These are phyloP conservation scores for Aviceda subcristata DNA, from an alignment of 2,113 vertebrate genomes.

Conservation along the genomic window DNA sequence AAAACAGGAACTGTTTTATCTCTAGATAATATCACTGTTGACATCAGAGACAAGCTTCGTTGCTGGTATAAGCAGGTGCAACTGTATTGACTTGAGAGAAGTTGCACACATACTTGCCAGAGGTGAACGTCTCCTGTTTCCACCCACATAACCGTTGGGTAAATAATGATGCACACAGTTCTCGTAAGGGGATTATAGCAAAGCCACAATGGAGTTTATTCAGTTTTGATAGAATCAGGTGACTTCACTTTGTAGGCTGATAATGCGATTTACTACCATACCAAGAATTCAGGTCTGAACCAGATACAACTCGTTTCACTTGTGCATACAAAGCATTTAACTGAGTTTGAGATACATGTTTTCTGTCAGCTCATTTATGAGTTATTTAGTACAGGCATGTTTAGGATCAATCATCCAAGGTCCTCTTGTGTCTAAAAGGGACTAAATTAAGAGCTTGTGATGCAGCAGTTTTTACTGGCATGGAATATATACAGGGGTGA, in stretches of 20 bases:
- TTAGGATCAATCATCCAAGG: not conserved
- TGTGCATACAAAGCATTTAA: not conserved
- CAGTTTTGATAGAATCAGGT: conserved; percentile 53
- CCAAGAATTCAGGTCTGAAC: not conserved
- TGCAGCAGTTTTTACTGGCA: conserved; percentile 54
- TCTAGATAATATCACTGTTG: conserved; percentile 19
- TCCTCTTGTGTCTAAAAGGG: not conserved
- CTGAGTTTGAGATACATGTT: not conserved
- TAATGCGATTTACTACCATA: conserved; percentile 16
- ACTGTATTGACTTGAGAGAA: not conserved
- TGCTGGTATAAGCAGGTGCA: conserved; percentile 30
- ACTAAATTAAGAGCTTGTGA: conserved; percentile 51
- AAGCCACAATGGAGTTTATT: conserved; percentile 56
- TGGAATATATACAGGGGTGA: conserved; percentile 6
- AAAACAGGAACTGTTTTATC: conserved; percentile 28
- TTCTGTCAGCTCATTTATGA: not conserved
- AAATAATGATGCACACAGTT: conserved; percentile 53
- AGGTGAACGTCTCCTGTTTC: conserved; percentile 28
- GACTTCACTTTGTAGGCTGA: conserved; percentile 41
- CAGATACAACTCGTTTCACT: conserved; percentile 19
- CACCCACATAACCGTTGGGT: conserved; percentile 55
- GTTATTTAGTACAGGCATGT: not conserved
- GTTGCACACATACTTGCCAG: conserved; percentile 1
- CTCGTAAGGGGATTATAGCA: conserved; percentile 48
- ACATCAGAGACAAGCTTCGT: not conserved